Base-by-base conservation (phyloP, 2,888 invertebrate genomes). In the Fragum sueziense region DNA sequence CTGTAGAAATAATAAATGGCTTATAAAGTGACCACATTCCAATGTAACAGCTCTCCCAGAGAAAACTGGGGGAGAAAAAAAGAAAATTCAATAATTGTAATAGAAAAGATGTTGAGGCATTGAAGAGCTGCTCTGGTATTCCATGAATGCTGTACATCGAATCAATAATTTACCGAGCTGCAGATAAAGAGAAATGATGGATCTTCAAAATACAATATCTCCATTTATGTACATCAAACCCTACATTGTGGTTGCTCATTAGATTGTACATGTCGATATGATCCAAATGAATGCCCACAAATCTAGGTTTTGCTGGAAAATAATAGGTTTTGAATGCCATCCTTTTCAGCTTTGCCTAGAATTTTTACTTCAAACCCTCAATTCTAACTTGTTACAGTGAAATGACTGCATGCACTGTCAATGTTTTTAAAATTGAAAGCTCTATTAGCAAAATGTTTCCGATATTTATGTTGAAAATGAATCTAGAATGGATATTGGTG, bases 91-190 rank as follows among this genome's bases (percentile, higher is more conserved):
- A 65, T 65, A 65, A 34, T 65, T 27, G 33, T 41, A 65, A 41
- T 41, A 41, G 41, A 65, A 65, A 65, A 65, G 65, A 65, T 65
- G 65, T 34, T 65, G 65, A 25, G 65, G 65, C 65, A 65, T 65
- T 65, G 41, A 65, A 65, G 65, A 65, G 65, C 25, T n/a, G 65
- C 27, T 37, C 65, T 65, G 65, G 65, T 65, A 65, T 65, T 65
- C 41, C 65, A 65, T 65, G 65, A 65, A 65, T 65, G 65, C 65
- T 65, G 33, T 65, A 37, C 37, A 65, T 65, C 25, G 41, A 65
- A 65, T 65, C 65, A 65, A 65, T 65, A 65, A 65, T 65, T 65
- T 41, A 31, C 61, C 33, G n/a, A n/a, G n/a, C n/a, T n/a, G n/a
- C n/a, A n/a, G n/a, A n/a, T n/a, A n/a, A n/a, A n/a, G n/a, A n/a